Conservation (phyloP, 1,140 invertebrate genomes). For the Liolophura sinensis region DNA sequence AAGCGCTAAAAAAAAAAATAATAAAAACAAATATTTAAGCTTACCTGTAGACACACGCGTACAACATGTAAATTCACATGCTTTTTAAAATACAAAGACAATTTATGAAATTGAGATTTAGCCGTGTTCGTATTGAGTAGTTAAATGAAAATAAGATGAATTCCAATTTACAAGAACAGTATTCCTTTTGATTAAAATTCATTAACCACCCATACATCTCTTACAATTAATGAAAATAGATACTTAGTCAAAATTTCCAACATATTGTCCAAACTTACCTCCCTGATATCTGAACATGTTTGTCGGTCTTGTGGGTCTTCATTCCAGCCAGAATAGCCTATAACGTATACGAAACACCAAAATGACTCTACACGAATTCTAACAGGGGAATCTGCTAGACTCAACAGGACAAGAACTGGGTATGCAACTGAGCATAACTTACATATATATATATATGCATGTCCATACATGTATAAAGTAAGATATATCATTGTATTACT, state of each 20-base stretch:
- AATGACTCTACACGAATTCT: too few species aligned
- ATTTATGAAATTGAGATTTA: not conserved
- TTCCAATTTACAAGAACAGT: not conserved
- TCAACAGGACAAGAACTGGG: too few species aligned
- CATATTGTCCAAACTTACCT: slow-evolving; percentile 64
- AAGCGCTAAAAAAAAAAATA: slow-evolving; percentile 71
- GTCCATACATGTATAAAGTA: not conserved
- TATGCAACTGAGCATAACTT: too few species aligned
- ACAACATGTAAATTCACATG: too few species aligned
- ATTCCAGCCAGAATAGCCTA: slow-evolving; percentile 67
- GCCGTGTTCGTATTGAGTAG: too few species aligned
- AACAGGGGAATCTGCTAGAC: too few species aligned
- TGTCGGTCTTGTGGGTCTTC: slow-evolving; percentile 72
- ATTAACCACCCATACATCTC: not conserved
- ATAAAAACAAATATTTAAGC: slow-evolving; percentile 3
- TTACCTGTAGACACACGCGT: too few species aligned
- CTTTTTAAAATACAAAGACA: not conserved
- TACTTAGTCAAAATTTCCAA: not conserved
- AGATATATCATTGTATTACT: slow-evolving; percentile 33
- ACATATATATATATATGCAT: too few species aligned
- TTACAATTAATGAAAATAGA: not conserved
- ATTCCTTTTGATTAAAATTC: not conserved
- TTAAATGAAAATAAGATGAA: not conserved
- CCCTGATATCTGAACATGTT: slow-evolving; percentile 90
- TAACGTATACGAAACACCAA: slow-evolving; percentile 4